Evolutionary conservation across 1,140 invertebrate genomes (phyloP).

Genomic region (Pollicipes pollicipes): DNA sequence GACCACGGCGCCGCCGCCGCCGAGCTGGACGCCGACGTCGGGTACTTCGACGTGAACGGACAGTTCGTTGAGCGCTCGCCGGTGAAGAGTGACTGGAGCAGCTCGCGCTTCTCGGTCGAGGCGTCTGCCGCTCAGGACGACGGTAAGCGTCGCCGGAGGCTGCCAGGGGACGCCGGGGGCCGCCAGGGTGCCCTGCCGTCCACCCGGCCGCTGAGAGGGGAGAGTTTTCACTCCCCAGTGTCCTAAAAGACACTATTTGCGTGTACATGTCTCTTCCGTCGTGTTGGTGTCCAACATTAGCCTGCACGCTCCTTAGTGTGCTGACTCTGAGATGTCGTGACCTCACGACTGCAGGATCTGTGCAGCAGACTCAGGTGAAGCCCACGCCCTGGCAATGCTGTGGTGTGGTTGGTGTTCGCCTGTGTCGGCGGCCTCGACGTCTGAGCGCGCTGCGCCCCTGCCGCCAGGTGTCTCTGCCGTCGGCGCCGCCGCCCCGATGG

Average conservation of each 20-base stretch:
- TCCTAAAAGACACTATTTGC: background rate
- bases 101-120: background rate
- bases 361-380: background rate
- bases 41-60: conserved; percentile 5
- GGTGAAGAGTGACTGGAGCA: background rate
- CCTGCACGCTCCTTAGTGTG: no score
- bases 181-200: no score
- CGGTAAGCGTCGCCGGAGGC: background rate
- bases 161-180: no score
- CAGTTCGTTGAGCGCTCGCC: background rate
- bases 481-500: background rate
- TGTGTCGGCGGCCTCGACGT: no score
- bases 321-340: no score
- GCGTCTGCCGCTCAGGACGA: background rate
- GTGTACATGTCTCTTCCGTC: no score
- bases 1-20: background rate
- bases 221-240: no score
- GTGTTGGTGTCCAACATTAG: background rate
- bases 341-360: no score
- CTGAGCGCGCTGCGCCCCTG: background rate
- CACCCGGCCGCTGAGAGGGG: no score
- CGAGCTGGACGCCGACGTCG: background rate
- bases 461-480: background rate
- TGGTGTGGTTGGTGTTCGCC: no score
- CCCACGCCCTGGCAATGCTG: background rate